These are phyloP conservation scores for Steromphala cineraria DNA, from an alignment of 2,888 invertebrate genomes.

Conservation along the genomic window DNA sequence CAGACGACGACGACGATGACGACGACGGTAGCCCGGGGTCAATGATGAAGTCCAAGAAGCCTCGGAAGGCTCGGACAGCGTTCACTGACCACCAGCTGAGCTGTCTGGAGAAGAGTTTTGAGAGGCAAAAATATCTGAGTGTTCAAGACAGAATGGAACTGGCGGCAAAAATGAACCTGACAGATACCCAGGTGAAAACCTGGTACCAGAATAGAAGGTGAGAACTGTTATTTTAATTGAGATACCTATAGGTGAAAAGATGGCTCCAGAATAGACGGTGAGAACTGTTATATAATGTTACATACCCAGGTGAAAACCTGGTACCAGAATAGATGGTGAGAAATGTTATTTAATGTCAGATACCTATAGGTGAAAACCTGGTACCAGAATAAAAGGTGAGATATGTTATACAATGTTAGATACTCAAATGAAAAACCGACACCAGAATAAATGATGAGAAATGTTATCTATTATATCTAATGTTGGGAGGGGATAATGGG, in stretches of 20 bases:
- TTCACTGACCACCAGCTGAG: constrained; percentile 97
- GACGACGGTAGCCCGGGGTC: constrained; percentile 16
- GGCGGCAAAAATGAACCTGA: constrained; percentile 93
- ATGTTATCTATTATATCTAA: too few species aligned
- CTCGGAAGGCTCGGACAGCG: constrained; percentile 96
- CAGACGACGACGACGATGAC: constrained; percentile 19
- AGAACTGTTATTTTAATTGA: background rate
- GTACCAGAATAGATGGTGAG: too few species aligned
- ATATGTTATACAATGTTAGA: too few species aligned
- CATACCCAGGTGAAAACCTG: too few species aligned
- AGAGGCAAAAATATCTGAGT: constrained; percentile 88
- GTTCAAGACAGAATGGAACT: constrained; percentile 97
- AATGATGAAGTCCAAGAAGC: constrained; percentile 83
- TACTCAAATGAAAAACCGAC: too few species aligned
- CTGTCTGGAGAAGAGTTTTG: constrained; percentile 96
- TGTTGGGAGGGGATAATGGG: too few species aligned
- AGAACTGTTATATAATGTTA: background rate
- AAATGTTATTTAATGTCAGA: too few species aligned
- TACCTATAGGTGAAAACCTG: too few species aligned
- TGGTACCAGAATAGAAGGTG: constrained; percentile 99
- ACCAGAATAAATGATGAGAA: too few species aligned
- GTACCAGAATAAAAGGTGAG: too few species aligned
- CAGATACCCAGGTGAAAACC: constrained; percentile 99
- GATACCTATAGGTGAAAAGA: constrained; percentile 99
- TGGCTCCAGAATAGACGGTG: constrained; percentile 99